Evolutionary conservation across 2,797 vertebrate genomes (phyloP).

Genomic region (Atherinosoma microstoma): DNA sequence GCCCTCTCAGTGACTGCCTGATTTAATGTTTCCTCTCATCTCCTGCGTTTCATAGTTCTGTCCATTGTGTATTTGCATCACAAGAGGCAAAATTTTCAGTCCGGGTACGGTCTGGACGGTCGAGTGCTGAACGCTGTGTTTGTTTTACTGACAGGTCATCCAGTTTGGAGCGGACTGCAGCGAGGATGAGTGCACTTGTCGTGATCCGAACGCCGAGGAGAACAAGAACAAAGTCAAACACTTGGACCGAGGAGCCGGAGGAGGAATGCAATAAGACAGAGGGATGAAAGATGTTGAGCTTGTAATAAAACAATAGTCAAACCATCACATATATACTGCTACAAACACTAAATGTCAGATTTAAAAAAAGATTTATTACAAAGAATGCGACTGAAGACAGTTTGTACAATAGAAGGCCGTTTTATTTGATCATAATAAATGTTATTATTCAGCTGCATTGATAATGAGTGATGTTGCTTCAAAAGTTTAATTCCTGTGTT

Average conservation of each 20-base stretch:
- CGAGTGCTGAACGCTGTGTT: conserved; percentile 35
- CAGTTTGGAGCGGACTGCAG: conserved; percentile 95
- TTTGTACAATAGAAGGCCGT: conserved; percentile 24
- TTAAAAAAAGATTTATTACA: conserved; percentile 17
- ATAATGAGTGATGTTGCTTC: conserved; percentile 33
- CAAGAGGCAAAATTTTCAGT: conserved; percentile 14
- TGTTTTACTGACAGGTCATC: conserved; percentile 88
- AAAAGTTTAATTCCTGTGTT: conserved; percentile 15
- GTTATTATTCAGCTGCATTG: conserved; percentile 30
- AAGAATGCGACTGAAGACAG: conserved; percentile 40
- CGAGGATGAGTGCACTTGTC: conserved; percentile 94
- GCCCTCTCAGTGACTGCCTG: conserved; percentile 43
- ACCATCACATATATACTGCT: conserved; percentile 54
- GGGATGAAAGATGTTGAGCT: conserved; percentile 54
- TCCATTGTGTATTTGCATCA: neutral
- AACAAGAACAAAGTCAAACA: conserved; percentile 85
- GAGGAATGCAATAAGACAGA: conserved; percentile 58
- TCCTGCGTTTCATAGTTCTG: conserved; percentile 18
- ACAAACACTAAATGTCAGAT: conserved; percentile 48
- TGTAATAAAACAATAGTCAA: conserved; percentile 45
- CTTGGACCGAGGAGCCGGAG: conserved; percentile 37
- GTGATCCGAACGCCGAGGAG: conserved; percentile 94
- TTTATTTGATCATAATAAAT: conserved; percentile 26
- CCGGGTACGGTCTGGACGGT: conserved; percentile 2
- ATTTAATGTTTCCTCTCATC: conserved; percentile 42